Percentiles rank a stretch among this genome's conserved stretches.
Conservation (phyloP, 2,113 vertebrate genomes). For the Channa argus region DNA sequence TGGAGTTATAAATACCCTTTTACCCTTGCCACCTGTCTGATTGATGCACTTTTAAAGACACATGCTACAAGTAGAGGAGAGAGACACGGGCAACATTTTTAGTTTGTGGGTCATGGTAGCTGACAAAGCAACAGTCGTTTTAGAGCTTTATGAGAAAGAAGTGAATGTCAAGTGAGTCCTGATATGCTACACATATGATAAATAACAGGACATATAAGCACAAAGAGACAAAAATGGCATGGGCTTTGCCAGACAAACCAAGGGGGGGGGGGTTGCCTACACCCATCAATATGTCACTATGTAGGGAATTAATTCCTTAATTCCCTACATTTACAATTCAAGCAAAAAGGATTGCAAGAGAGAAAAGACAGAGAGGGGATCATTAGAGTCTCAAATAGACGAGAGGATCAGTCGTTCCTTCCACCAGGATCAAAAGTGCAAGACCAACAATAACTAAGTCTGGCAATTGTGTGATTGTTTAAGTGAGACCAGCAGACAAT, state of each 20-base stretch:
- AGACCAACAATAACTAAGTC: slow-evolving; percentile 40
- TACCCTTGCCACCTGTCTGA: slow-evolving; percentile 30
- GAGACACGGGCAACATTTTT: background rate
- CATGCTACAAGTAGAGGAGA: slow-evolving; percentile 24
- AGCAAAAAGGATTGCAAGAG: slow-evolving; percentile 44
- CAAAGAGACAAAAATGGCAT: background rate
- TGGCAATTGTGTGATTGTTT: slow-evolving; percentile 2
- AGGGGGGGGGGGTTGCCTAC: slow-evolving; percentile 1
- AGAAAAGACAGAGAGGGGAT: slow-evolving; percentile 43
- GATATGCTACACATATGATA: background rate
- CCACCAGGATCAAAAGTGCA: slow-evolving; percentile 56
- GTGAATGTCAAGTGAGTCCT: background rate
- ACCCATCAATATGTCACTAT: background rate
- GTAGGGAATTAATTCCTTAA: background rate
- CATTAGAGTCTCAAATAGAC: slow-evolving; percentile 55
- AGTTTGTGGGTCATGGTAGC: slow-evolving; percentile 27
- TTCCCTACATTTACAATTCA: slow-evolving; percentile 26
- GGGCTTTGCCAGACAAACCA: background rate
- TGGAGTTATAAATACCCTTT: slow-evolving; percentile 52
- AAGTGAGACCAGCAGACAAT: slow-evolving; percentile 3
- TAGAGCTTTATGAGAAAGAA: slow-evolving; percentile 12
- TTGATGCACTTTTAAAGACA: slow-evolving; percentile 42
- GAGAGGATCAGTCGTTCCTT: slow-evolving; percentile 48
- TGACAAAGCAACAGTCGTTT: slow-evolving; percentile 28
- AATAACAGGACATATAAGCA: slow-evolving; percentile 1